Evolutionary conservation across 2,113 vertebrate genomes (phyloP).

Genomic region (Zapus hudsonius): DNA sequence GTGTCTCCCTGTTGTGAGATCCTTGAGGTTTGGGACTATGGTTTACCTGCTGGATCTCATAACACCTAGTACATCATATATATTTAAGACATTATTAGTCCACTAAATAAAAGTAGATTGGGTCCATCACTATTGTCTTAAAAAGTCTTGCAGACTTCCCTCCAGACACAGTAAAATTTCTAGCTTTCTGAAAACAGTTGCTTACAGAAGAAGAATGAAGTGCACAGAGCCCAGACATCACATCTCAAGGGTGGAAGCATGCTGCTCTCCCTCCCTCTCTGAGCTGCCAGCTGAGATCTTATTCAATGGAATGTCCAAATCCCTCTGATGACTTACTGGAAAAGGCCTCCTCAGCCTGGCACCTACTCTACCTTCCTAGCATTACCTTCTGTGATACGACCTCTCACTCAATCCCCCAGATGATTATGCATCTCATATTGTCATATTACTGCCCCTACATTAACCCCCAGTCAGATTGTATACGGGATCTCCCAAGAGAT

Average conservation of each 20-base stretch:
- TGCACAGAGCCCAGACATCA: not conserved
- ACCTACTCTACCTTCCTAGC: not conserved
- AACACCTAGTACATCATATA: not conserved
- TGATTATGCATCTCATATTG: not conserved
- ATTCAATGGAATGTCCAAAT: not conserved
- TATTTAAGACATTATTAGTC: not conserved
- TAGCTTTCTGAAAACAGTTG: not conserved
- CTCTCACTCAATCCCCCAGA: not conserved
- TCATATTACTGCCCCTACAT: not conserved
- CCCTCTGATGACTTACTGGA: not conserved
- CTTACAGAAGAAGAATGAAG: not conserved
- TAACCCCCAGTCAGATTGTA: no score
- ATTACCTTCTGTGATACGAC: not conserved
- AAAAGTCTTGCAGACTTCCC: not conserved
- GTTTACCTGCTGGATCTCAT: not conserved
- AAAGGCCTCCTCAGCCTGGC: not conserved
- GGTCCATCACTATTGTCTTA: not conserved
- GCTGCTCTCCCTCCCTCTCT: no score
- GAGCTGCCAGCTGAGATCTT: not conserved
- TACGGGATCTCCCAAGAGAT: no score
- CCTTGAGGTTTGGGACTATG: not conserved
- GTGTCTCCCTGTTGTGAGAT: not conserved
- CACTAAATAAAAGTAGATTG: not conserved
- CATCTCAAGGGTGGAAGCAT: not conserved
- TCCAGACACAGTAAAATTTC: not conserved